These are phyloP conservation scores for Puffinus mauretanicus DNA, from an alignment of 2,113 vertebrate species.

Conservation along the genomic window DNA sequence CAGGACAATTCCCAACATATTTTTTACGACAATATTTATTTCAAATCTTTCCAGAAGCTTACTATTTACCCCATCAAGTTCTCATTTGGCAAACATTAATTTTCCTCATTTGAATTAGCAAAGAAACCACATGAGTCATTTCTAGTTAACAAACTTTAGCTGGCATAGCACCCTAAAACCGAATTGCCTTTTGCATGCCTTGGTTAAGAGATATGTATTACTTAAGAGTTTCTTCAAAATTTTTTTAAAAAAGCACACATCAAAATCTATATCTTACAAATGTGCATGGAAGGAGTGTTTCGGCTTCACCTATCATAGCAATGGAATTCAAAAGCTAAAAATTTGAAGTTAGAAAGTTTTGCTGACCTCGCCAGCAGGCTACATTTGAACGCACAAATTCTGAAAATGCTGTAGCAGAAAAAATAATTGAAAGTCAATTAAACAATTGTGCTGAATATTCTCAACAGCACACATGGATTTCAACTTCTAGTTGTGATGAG, in stretches of 20 bases:
- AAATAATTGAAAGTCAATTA: background rate
- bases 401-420: background rate
- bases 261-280: background rate
- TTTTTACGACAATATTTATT: conserved; percentile 41
- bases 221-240: background rate
- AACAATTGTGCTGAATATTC: background rate
- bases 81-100: background rate
- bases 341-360: background rate
- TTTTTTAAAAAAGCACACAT: background rate
- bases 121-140: background rate
- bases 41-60: conserved; percentile 29
- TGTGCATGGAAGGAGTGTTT: rapidly evolving
- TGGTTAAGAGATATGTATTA: background rate
- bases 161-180: background rate
- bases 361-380: background rate
- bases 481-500: background rate
- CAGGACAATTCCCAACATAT: conserved; percentile 41
- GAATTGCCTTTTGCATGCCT: background rate
- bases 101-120: background rate
- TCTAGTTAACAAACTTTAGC: background rate
- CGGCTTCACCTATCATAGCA: background rate
- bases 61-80: background rate
- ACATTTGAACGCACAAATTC: background rate
- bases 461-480: background rate
- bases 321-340: background rate